These are phyloP conservation scores for Drosophila miranda DNA, from an alignment of 1,140 invertebrate species.

Conservation along the genomic window DNA sequence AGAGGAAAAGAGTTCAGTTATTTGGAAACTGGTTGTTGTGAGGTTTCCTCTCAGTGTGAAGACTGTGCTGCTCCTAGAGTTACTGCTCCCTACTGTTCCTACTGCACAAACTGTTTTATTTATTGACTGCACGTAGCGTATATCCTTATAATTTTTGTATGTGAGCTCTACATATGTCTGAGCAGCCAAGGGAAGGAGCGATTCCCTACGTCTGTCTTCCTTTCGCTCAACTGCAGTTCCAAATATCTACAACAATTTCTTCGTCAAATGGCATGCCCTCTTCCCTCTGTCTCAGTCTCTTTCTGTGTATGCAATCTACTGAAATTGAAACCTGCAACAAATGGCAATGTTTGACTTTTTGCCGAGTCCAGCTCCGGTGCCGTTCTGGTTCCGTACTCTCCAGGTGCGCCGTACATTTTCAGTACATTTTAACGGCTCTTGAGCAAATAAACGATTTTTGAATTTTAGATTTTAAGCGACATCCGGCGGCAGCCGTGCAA, in stretches of 20 bases:
- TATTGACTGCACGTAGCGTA: constrained; percentile 76
- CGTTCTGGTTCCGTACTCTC: constrained; percentile 11
- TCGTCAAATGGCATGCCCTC: constrained; percentile 55
- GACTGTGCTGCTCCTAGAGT: constrained; percentile 12
- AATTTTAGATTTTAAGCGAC: constrained; percentile 67
- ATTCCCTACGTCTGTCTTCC: constrained; percentile 47
- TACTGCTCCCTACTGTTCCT: neutral
- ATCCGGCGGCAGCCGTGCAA: constrained; percentile 2
- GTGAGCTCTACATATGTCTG: constrained; percentile 61
- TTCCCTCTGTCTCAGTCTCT: constrained; percentile 16
- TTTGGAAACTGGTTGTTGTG: too few species aligned
- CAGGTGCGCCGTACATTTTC: constrained; percentile 32
- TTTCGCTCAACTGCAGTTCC: constrained; percentile 74
- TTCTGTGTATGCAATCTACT: constrained; percentile 68
- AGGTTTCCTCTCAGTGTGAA: too few species aligned
- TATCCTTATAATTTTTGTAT: constrained; percentile 79
- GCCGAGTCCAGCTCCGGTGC: constrained; percentile 43
- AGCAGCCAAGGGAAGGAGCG: constrained; percentile 19
- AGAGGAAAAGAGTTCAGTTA: too few species aligned
- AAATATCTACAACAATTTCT: constrained; percentile 76
- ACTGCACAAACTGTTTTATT: constrained; percentile 70
- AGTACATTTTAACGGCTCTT: constrained; percentile 71
- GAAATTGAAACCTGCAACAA: constrained; percentile 78
- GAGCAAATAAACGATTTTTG: constrained; percentile 78
- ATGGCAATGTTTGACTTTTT: constrained; percentile 73